Base-by-base conservation (phyloP, 2,113 vertebrate species). In the Solenodon paradoxus region DNA sequence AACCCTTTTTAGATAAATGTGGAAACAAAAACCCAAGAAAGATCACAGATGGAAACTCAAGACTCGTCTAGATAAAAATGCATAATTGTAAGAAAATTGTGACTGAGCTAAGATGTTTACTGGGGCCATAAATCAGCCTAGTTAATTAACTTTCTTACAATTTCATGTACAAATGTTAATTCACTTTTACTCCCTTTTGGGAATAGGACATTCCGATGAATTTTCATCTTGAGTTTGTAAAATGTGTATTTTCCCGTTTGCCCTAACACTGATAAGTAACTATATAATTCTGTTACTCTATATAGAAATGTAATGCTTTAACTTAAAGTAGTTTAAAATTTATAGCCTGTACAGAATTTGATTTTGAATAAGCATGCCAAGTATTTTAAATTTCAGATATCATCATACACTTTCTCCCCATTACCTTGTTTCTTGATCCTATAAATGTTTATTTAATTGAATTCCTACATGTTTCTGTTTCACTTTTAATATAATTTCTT, bases 401-500 rank as follows among this genome's bases (percentile, higher is more conserved):
- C 0, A 2, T 81, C 78, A 45, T 68, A 91, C 80, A 95, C 17
- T 75, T 26, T 95, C 47, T 88, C 13, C 24, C 11, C 11, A 82
- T 7, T 57, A 11, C 1, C 38, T 9, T 22, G 10, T 69, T 92
- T 93, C 55, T 95, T 81, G 7, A 69, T 86, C 32, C 28, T 85
- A 85, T n/a, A 83, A 90, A 77, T 92, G 57, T 42, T 93, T 82
- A 93, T 64, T 92, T 92, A 91, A 75, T 24, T 77, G 55, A 97
- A 95, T 95, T 88, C 45, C 47, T 75, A 80, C 47, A 87, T 96
- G 61, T 95, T 95, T 95, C 38, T 88, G 88, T 94, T 87, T 95
- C 75, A 64, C 72, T 64, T 92, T 95, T 81, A 94, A 74, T 87
- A 93, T 79, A 26, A 89, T 24, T 88, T 84, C 30, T 88, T 94